phyloP scores from a whole-genome alignment of 2,888 invertebrate species.

The Drosophila yooni region DNA sequence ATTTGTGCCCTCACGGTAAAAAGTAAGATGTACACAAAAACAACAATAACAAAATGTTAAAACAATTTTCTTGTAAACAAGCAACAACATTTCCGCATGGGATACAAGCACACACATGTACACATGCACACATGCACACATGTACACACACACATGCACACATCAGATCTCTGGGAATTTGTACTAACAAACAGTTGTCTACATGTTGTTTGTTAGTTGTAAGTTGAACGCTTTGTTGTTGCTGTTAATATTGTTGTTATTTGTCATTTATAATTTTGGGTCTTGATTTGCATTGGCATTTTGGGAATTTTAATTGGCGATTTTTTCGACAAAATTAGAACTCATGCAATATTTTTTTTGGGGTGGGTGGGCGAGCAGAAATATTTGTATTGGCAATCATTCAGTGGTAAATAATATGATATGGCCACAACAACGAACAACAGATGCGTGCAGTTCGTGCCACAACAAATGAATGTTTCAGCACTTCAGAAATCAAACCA shows the following conservation, averaged over 20 bases:
- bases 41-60: slow-evolving; percentile 48
- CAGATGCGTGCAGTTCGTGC: slow-evolving; percentile 71
- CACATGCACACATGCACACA: not conserved
- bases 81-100: slow-evolving; percentile 60
- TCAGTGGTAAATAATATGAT: slow-evolving; percentile 48
- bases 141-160: slow-evolving; percentile 11
- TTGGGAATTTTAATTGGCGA: slow-evolving; percentile 11
- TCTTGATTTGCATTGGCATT: slow-evolving; percentile 18
- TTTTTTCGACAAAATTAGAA: slow-evolving; percentile 10
- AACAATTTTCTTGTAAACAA: slow-evolving; percentile 65
- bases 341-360: slow-evolving; percentile 1
- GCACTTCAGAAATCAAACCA: slow-evolving; percentile 50
- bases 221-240: slow-evolving; percentile 26
- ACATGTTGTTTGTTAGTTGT: slow-evolving; percentile 50
- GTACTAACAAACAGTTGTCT: slow-evolving; percentile 43
- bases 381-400: slow-evolving; percentile 44
- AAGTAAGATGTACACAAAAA: not conserved
- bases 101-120: slow-evolving; percentile 4
- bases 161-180: slow-evolving; percentile 54
- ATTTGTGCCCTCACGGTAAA: not conserved
- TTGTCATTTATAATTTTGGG: slow-evolving; percentile 4
- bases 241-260: slow-evolving; percentile 10
- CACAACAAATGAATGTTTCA: slow-evolving; percentile 70
- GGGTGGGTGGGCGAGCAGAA: slow-evolving; percentile 11
- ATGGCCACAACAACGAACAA: slow-evolving; percentile 37